phyloP scores from a whole-genome alignment of 1,140 invertebrate species.

The Drosophila kohkoa region DNA sequence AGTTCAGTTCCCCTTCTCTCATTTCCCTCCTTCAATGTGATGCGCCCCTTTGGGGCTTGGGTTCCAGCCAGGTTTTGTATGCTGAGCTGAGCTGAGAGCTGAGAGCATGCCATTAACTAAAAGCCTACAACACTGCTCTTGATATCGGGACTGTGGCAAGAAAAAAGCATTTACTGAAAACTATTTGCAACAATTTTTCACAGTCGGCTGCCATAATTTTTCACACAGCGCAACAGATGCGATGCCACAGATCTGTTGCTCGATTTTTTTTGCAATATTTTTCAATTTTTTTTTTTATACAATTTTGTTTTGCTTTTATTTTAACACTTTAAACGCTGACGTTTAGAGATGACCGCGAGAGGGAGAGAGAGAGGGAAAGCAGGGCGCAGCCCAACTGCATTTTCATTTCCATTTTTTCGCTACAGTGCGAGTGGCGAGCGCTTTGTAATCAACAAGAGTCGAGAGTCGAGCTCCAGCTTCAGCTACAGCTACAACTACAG shows the following conservation, averaged over 20 bases:
- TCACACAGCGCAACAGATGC: constrained; percentile 63
- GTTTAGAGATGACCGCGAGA: constrained; percentile 43
- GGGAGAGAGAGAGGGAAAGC: constrained; percentile 16
- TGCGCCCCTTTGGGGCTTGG: constrained; percentile 15
- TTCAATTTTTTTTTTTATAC: constrained; percentile 29
- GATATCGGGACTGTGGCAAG: constrained; percentile 54
- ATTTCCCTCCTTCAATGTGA: neutral
- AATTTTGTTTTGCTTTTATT: constrained; percentile 66
- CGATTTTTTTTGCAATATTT: constrained; percentile 24
- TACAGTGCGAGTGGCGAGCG: constrained; percentile 53
- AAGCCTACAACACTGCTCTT: constrained; percentile 55
- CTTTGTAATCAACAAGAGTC: constrained; percentile 70
- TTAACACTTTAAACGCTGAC: constrained; percentile 79
- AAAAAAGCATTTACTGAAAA: constrained; percentile 77
- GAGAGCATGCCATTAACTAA: constrained; percentile 68
- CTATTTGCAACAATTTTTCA: constrained; percentile 83
- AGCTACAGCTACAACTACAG: constrained; percentile 52
- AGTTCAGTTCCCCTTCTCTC: neutral
- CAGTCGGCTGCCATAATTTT: constrained; percentile 82
- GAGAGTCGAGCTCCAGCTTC: constrained; percentile 28
- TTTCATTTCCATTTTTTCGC: constrained; percentile 75
- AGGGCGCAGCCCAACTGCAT: constrained; percentile 53
- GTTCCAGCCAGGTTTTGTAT: neutral
- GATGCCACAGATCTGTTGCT: constrained; percentile 28
- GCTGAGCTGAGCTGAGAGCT: constrained; percentile 27